A percentile compares a stretch with the other conserved stretches of the same genome.
phyloP scores from a whole-genome alignment of 1,140 invertebrate genomes.

The Drosophila busckii region DNA sequence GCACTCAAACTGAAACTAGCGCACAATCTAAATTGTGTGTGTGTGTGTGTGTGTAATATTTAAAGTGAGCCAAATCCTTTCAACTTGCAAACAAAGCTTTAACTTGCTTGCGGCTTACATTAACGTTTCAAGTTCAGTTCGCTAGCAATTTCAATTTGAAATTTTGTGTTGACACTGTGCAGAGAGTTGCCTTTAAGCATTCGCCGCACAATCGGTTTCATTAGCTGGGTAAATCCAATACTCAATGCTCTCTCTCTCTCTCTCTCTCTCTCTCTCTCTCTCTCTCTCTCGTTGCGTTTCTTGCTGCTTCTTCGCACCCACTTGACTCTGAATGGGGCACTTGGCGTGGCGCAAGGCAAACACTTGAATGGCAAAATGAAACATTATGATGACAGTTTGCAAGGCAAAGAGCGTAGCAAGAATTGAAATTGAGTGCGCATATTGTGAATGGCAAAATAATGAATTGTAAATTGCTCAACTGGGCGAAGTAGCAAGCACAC shows the following conservation, averaged over 20 bases:
- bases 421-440: conserved; percentile 58
- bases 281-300: not conserved
- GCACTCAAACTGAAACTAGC: not conserved
- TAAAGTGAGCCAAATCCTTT: not conserved
- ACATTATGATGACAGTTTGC: conserved; percentile 63
- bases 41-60: too few species aligned
- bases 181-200: not conserved
- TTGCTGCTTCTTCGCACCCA: conserved; percentile 7
- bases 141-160: too few species aligned
- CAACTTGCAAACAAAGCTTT: conserved; percentile 4
- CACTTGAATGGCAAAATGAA: conserved; percentile 60
- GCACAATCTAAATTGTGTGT: not conserved
- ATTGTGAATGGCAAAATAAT: conserved; percentile 58
- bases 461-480: conserved; percentile 56
- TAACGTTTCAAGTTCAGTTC: too few species aligned
- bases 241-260: not conserved
- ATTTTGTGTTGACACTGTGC: conserved; percentile 23
- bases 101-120: too few species aligned
- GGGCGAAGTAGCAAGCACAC: not conserved
- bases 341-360: conserved; percentile 25
- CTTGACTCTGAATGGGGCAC: conserved; percentile 18
- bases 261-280: not conserved
- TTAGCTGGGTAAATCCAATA: conserved; percentile 9
- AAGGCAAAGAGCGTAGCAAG: conserved; percentile 12
- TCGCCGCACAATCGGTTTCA: conserved; percentile 17